Conservation (phyloP, 1,140 invertebrate genomes). For the Drosophila tristis region DNA sequence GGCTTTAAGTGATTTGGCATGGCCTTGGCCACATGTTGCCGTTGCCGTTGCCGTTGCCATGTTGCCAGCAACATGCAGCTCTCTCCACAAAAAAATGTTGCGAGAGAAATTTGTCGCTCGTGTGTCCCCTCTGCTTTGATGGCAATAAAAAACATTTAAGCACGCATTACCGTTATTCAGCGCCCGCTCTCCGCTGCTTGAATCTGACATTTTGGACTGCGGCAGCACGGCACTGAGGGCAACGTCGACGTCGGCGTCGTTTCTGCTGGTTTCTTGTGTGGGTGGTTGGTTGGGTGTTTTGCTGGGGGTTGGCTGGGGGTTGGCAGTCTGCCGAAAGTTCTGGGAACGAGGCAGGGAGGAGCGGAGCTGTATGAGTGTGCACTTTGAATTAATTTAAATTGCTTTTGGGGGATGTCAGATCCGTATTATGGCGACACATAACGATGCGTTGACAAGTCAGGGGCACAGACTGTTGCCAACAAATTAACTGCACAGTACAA, state of each 20-base stretch:
- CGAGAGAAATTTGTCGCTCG: slow-evolving; percentile 33
- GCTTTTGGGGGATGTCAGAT: slow-evolving; percentile 70
- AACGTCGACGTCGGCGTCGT: slow-evolving; percentile 12
- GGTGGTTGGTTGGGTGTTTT: slow-evolving; percentile 22
- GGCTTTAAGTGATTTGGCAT: slow-evolving; percentile 68
- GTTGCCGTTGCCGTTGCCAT: slow-evolving; percentile 33
- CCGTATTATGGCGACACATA: slow-evolving; percentile 60
- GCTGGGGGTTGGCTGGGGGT: slow-evolving; percentile 3
- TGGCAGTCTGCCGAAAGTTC: slow-evolving; percentile 9
- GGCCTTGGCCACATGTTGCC: slow-evolving; percentile 62
- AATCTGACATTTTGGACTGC: slow-evolving; percentile 70
- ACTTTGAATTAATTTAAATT: slow-evolving; percentile 80
- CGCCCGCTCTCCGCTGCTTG: slow-evolving; percentile 53
- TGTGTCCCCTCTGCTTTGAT: slow-evolving; percentile 26
- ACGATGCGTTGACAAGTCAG: slow-evolving; percentile 57
- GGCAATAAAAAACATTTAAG: slow-evolving; percentile 82
- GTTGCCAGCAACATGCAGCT: slow-evolving; percentile 55
- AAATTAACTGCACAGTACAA: slow-evolving; percentile 49
- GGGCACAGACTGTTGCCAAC: slow-evolving; percentile 38
- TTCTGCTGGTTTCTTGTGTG: slow-evolving; percentile 5
- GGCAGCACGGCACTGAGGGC: slow-evolving; percentile 7
- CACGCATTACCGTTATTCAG: slow-evolving; percentile 79
- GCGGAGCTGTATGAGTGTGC: slow-evolving; percentile 36
- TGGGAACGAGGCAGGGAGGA: not conserved
- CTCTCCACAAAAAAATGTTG: slow-evolving; percentile 28